Conservation (phyloP, 2,797 vertebrate species). For the Carapus acus region DNA sequence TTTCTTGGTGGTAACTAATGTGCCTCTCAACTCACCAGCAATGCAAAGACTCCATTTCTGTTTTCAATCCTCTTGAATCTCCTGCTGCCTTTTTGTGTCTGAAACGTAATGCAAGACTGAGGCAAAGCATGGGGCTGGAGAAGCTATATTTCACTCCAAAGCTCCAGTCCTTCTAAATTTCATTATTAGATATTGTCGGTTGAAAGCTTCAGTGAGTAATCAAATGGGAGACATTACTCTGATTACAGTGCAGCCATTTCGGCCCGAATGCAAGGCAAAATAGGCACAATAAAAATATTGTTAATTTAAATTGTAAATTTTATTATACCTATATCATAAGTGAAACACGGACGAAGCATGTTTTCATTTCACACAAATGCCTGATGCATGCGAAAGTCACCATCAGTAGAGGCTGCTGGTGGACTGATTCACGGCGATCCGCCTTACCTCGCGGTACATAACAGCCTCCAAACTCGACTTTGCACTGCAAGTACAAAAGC, state of each 20-base stretch:
- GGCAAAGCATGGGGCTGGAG: conserved; percentile 51
- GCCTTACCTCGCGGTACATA: conserved; percentile 80
- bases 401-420: conserved; percentile 46
- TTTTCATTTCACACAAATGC: conserved; percentile 14
- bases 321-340: conserved; percentile 12
- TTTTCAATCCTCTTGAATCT: conserved; percentile 87
- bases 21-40: conserved; percentile 75
- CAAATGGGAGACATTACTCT: conserved; percentile 12
- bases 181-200: conserved; percentile 11
- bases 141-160: conserved; percentile 28
- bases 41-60: conserved; percentile 83
- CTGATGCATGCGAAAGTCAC: conserved; percentile 32
- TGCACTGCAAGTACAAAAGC: conserved; percentile 59
- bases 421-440: conserved; percentile 7
- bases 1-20: conserved; percentile 17
- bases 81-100: conserved; percentile 85
- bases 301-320: no score
- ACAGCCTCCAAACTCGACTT: conserved; percentile 81
- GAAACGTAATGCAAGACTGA: conserved; percentile 77
- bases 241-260: conserved; percentile 18
- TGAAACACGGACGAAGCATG: conserved; percentile 32
- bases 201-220: conserved; percentile 13
- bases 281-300: conserved; percentile 35
- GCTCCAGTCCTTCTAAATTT: neutral
- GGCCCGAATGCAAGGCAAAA: conserved; percentile 23